Evolutionary conservation across 2,113 vertebrate genomes (phyloP).

Genomic region (Sardina pilchardus): DNA sequence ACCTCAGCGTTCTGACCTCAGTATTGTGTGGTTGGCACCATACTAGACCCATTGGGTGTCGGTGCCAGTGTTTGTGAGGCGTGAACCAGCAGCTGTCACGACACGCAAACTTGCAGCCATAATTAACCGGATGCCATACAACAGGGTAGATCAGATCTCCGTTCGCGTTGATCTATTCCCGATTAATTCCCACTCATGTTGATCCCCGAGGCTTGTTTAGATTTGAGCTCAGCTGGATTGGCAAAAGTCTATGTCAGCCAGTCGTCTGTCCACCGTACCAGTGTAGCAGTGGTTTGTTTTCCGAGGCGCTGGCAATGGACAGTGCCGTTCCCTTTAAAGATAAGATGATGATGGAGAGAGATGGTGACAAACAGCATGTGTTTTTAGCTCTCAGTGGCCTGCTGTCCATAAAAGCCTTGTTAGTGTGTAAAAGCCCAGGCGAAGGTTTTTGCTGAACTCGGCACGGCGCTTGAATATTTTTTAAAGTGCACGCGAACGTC

Average conservation of each 20-base stretch:
- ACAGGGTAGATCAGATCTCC: slow-evolving; percentile 20
- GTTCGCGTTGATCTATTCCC: slow-evolving; percentile 25
- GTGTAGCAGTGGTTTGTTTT: not conserved
- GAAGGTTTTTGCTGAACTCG: slow-evolving; percentile 26
- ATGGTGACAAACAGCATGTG: not conserved
- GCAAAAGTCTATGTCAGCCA: not conserved
- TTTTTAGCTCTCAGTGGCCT: not conserved
- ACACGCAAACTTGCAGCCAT: not conserved
- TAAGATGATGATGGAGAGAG: not conserved
- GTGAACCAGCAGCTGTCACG: not conserved
- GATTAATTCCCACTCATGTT: slow-evolving; percentile 24
- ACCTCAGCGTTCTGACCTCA: too few species aligned
- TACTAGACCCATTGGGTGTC: not conserved
- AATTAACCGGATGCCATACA: slow-evolving; percentile 28
- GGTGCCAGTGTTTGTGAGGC: not conserved
- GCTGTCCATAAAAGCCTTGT: not conserved
- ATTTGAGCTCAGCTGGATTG: not conserved
- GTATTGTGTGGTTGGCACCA: not conserved
- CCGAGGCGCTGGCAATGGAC: not conserved
- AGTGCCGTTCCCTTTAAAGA: not conserved
- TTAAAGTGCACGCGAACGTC: slow-evolving; percentile 33
- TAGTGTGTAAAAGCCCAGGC: slow-evolving; percentile 5
- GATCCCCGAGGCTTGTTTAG: not conserved
- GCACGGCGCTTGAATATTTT: slow-evolving; percentile 46
- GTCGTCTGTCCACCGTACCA: not conserved